Evolutionary conservation across 2,797 vertebrate species (phyloP).

Genomic region (Melanotaenia pygmaea): DNA sequence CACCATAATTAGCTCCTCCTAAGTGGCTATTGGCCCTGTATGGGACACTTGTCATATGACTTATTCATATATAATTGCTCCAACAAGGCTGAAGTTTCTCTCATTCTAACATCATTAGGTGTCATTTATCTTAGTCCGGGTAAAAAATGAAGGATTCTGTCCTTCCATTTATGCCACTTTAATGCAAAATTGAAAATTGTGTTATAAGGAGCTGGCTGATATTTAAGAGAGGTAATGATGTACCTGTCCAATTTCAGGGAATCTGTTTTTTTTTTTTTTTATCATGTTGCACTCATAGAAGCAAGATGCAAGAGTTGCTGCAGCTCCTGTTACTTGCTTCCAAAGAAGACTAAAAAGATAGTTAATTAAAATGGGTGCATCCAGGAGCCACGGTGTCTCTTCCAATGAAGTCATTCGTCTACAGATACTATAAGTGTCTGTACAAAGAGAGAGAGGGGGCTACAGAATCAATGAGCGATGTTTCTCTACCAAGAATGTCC

Average conservation of each 20-base stretch:
- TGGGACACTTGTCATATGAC: conserved; percentile 67
- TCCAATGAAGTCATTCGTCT: conserved; percentile 15
- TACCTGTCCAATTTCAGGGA: conserved; percentile 37
- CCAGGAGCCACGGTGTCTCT: conserved; percentile 15
- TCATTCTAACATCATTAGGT: conserved; percentile 70
- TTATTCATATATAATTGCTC: conserved; percentile 72
- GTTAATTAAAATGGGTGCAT: conserved; percentile 62
- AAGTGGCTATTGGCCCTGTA: conserved; percentile 67
- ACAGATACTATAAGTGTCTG: conserved; percentile 7
- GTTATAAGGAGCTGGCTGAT: conserved; percentile 43
- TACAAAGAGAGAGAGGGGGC: not conserved
- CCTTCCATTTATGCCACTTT: conserved; percentile 56
- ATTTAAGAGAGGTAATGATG: conserved; percentile 21
- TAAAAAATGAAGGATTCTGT: conserved; percentile 50
- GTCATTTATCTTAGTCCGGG: conserved; percentile 56
- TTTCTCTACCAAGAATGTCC: conserved; percentile 25
- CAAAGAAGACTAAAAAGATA: conserved; percentile 49
- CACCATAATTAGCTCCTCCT: conserved; percentile 70
- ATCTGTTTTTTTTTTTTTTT: conserved; percentile 12
- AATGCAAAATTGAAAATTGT: conserved; percentile 57
- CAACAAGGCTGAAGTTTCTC: conserved; percentile 58
- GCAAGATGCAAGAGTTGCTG: conserved; percentile 4
- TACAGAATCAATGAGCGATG: conserved; percentile 17
- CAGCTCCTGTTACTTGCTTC: conserved; percentile 26
- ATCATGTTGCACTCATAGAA: conserved; percentile 28